Conservation (phyloP, 2,888 invertebrate genomes). For the Malacosoma neustria region DNA sequence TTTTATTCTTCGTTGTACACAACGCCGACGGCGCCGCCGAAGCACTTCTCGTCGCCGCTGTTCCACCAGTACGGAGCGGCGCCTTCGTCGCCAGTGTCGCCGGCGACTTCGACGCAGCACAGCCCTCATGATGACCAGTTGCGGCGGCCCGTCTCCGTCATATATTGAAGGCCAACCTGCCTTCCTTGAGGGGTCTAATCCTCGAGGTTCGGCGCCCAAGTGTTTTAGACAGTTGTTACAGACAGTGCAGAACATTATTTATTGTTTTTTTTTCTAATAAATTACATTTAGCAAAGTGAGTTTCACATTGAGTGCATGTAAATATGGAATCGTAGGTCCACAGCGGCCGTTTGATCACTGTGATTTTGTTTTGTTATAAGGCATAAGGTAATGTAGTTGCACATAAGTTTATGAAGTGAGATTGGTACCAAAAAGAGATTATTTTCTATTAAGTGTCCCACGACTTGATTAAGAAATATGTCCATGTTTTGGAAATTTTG, state of each 20-base stretch:
- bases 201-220: slow-evolving; percentile 41
- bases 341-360: slow-evolving; percentile 50
- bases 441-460: slow-evolving; percentile 47
- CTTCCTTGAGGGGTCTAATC: slow-evolving; percentile 47
- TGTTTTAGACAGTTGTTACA: slow-evolving; percentile 47
- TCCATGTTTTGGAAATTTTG: slow-evolving; percentile 27
- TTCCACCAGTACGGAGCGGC: slow-evolving; percentile 69
- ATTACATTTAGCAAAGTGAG: slow-evolving; percentile 45
- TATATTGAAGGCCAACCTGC: slow-evolving; percentile 76
- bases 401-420: slow-evolving; percentile 59
- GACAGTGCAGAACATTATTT: slow-evolving; percentile 43
- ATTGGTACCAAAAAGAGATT: slow-evolving; percentile 73
- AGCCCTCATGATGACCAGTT: slow-evolving; percentile 75
- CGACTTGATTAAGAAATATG: slow-evolving; percentile 32
- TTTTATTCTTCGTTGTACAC: slow-evolving; percentile 81
- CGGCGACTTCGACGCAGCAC: slow-evolving; percentile 58
- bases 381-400: slow-evolving; percentile 41
- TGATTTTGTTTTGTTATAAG: slow-evolving; percentile 55
- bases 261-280: slow-evolving; percentile 55
- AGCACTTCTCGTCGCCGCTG: slow-evolving; percentile 68
- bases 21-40: slow-evolving; percentile 65
- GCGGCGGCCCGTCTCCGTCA: slow-evolving; percentile 81
- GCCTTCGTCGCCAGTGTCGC: slow-evolving; percentile 61
- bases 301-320: slow-evolving; percentile 63
- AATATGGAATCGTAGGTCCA: slow-evolving; percentile 41